phyloP scores from a whole-genome alignment of 2,888 invertebrate species.

The Eustalomyia histrio region DNA sequence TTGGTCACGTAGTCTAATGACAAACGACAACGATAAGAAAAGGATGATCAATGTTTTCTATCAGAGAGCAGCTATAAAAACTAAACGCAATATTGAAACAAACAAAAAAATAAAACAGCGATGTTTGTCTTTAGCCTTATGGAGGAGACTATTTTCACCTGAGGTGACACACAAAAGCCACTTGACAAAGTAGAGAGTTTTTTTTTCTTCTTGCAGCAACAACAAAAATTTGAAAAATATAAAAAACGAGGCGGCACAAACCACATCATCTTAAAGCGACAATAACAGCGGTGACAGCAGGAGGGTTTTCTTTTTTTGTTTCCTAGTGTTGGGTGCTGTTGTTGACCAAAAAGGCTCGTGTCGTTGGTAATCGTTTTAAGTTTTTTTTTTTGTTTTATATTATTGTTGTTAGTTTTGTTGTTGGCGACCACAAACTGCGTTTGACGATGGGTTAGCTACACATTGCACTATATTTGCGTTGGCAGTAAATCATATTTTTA shows the following conservation, averaged over 20 bases:
- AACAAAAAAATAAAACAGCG: neutral
- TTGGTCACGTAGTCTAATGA: conserved; percentile 66
- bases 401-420: conserved; percentile 13
- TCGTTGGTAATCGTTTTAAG: conserved; percentile 34
- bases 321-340: neutral
- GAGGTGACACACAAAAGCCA: conserved; percentile 64
- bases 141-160: conserved; percentile 61
- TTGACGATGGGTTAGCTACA: conserved; percentile 53
- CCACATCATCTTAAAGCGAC: conserved; percentile 53
- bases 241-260: conserved; percentile 50
- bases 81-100: conserved; percentile 34
- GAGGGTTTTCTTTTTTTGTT: conserved; percentile 40
- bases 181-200: conserved; percentile 56
- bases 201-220: conserved; percentile 16
- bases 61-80: neutral
- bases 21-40: conserved; percentile 64
- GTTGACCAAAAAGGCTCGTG: conserved; percentile 46
- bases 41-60: conserved; percentile 62
- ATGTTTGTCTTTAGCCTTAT: conserved; percentile 26
- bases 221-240: conserved; percentile 5
- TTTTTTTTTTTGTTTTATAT: conserved; percentile 8
- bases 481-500: conserved; percentile 65
- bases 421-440: conserved; percentile 64
- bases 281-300: conserved; percentile 63
- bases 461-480: conserved; percentile 59